These are phyloP conservation scores for Teleogryllus oceanicus DNA, from an alignment of 2,888 invertebrate genomes.

Conservation along the genomic window DNA sequence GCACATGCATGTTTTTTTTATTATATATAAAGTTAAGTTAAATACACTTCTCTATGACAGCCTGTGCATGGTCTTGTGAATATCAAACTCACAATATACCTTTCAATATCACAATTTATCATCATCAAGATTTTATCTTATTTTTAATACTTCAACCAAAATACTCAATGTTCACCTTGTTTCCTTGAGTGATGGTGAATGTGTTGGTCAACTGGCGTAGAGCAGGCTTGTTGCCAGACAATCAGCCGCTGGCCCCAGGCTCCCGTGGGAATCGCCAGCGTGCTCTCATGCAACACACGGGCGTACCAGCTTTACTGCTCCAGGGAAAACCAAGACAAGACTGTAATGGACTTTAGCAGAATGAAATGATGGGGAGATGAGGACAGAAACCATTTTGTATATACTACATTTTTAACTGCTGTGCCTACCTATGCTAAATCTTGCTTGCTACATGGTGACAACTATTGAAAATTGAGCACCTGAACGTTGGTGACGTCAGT, in stretches of 20 bases:
- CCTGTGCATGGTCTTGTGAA: neutral
- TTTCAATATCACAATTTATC: neutral
- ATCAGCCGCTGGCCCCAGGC: constrained; percentile 36
- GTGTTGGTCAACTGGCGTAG: neutral
- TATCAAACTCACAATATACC: neutral
- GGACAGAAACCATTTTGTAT: constrained; percentile 29
- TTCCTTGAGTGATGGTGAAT: no score
- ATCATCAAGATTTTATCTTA: no score
- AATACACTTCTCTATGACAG: neutral
- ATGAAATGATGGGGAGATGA: constrained; percentile 23
- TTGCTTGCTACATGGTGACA: constrained; percentile 35
- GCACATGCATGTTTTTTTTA: neutral
- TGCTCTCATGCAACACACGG: constrained; percentile 38
- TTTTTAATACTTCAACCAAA: no score
- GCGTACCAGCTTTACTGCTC: constrained; percentile 34
- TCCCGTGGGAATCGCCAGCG: constrained; percentile 38
- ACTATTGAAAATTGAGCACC: constrained; percentile 41
- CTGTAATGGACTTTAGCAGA: constrained; percentile 21
- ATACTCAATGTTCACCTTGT: no score
- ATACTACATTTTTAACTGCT: constrained; percentile 22
- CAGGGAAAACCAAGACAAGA: constrained; percentile 33
- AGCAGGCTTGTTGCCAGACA: constrained; percentile 21
- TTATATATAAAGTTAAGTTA: neutral
- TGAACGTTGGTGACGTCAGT: constrained; percentile 39
- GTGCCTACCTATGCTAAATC: constrained; percentile 28